Percentiles rank a stretch among this genome's conserved stretches.
These are phyloP conservation scores for Spea multiplicata DNA, from an alignment of 2,113 vertebrate genomes.

Conservation along the genomic window DNA sequence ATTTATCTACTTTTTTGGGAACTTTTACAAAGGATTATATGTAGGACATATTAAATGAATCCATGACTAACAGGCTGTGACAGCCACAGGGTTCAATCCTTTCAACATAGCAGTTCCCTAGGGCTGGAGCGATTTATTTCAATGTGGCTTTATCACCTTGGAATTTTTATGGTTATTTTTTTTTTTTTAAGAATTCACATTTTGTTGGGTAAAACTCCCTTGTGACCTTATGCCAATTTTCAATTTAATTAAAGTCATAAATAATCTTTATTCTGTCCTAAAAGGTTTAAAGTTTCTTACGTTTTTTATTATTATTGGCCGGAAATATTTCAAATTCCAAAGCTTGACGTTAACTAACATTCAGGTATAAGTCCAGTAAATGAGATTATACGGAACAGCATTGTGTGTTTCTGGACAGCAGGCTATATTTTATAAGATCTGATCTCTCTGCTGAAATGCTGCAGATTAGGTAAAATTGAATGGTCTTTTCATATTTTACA, in stretches of 20 bases:
- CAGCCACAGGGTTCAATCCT: slow-evolving; percentile 71
- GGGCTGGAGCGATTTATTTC: slow-evolving; percentile 65
- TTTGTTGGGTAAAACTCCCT: slow-evolving; percentile 62
- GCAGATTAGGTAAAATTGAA: neutral
- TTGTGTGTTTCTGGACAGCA: slow-evolving; percentile 30
- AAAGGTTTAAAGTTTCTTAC: slow-evolving; percentile 68
- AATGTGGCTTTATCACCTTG: slow-evolving; percentile 70
- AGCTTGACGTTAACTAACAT: slow-evolving; percentile 58
- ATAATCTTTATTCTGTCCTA: slow-evolving; percentile 72
- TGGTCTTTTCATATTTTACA: no score
- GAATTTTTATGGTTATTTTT: slow-evolving; percentile 77
- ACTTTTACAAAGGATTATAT: slow-evolving; percentile 69
- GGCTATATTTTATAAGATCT: slow-evolving; percentile 7
- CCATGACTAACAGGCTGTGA: slow-evolving; percentile 77
- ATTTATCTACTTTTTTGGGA: slow-evolving; percentile 43
- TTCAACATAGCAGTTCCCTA: slow-evolving; percentile 69
- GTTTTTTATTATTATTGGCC: slow-evolving; percentile 61
- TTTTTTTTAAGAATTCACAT: slow-evolving; percentile 71
- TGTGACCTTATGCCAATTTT: slow-evolving; percentile 68
- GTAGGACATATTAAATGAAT: slow-evolving; percentile 66
- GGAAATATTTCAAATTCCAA: slow-evolving; percentile 74
- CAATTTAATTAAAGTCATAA: slow-evolving; percentile 74
- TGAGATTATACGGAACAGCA: slow-evolving; percentile 26
- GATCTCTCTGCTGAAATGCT: neutral
- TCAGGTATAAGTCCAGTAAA: slow-evolving; percentile 48